Base-by-base conservation (phyloP, 2,888 invertebrate genomes). In the Electrophaes corylata region DNA sequence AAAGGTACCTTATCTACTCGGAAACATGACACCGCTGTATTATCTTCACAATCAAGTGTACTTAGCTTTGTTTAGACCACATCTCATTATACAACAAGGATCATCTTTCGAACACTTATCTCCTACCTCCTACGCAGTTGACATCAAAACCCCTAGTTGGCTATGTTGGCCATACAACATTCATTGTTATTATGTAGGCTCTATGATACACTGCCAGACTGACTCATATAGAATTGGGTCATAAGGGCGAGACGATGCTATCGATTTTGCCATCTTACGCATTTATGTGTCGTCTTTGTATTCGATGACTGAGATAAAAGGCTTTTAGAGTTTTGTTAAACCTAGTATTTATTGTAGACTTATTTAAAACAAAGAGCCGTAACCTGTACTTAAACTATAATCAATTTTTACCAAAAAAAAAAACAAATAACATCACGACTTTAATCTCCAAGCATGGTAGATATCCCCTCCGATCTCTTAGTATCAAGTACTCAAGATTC, bases 251-350 rank as follows among this genome's bases (percentile, higher is more conserved):
- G 83, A 81, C 83, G 79, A 75, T 68, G 73, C 65, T 83, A 88
- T 88, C 84, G 88, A 88, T 88, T 85, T 79, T 76, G 70, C 75
- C 72, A 82, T 85, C 83, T 84, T 80, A 81, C 81, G 79, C 79
- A 78, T 60, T 58, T 48, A 52, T 58, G 52, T 51, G 14, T 16
- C 11, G 12, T 33, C 44, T 49, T 37, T 49, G 44, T 46, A 11
- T 29, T 44, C 29, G 23, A 23, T 10, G 10, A 0, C 26, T 29
- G 26, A 20, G n/a, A 11, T 40, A 40, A 40, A n/a, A 16, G 3
- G 5, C 12, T 35, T 14, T 11, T 2, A 35, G 14, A 6, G 5
- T 12, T 14, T 35, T 33, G 12, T 35, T 35, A 35, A 1, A 12
- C 14, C 14, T 14, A 6, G 12, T n/a, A n/a, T n/a, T n/a, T n/a